Evolutionary conservation across 2,888 invertebrate species (phyloP).

Genomic region (Polymixis flavicincta): DNA sequence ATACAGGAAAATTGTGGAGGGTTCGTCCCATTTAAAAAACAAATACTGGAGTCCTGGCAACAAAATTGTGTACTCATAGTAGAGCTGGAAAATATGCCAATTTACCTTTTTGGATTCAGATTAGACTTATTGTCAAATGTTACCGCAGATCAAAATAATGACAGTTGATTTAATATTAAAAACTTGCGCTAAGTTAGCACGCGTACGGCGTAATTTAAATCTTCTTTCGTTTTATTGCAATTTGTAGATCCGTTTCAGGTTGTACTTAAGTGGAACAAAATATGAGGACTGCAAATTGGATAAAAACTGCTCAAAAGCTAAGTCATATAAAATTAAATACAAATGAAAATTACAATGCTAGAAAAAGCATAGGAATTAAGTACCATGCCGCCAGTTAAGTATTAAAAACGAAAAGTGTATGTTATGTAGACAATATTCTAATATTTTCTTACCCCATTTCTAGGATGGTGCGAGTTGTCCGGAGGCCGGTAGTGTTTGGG

Average conservation of each 20-base stretch:
- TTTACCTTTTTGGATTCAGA: not conserved
- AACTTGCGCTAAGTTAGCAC: too few species aligned
- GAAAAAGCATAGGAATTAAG: not conserved
- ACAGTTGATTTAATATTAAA: not conserved
- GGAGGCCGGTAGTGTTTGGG: constrained; percentile 97
- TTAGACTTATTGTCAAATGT: not conserved
- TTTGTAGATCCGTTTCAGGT: too few species aligned
- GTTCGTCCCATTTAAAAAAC: not conserved
- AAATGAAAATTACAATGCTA: not conserved
- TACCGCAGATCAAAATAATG: not conserved
- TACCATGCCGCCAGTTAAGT: not conserved
- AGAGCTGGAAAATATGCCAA: not conserved
- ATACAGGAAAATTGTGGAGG: not conserved
- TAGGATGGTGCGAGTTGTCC: constrained; percentile 82
- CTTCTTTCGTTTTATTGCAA: too few species aligned
- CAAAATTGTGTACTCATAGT: not conserved
- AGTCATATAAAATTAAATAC: not conserved
- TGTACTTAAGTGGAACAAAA: too few species aligned
- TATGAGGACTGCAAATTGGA: too few species aligned
- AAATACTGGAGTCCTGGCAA: too few species aligned
- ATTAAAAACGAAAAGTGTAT: not conserved
- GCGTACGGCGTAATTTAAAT: too few species aligned
- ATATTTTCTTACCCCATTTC: constrained; percentile 81
- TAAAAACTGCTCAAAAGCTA: not conserved
- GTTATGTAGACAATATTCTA: not conserved